Evolutionary conservation across 1,140 invertebrate genomes (phyloP), one percentile per base, ranked within the genome.

Genomic region (Stegodyphus mimosarum): DNA sequence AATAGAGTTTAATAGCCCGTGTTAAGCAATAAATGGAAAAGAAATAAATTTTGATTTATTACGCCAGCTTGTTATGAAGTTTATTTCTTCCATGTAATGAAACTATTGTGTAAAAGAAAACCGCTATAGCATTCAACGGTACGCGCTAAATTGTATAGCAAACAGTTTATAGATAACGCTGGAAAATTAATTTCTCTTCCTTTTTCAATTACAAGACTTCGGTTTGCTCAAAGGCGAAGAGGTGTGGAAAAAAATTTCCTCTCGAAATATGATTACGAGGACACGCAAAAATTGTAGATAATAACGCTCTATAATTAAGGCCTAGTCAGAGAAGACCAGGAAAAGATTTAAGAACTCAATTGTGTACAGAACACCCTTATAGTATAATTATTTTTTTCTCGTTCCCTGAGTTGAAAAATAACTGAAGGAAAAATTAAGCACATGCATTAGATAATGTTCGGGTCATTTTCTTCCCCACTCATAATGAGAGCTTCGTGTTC

Each of bases 371-470:
- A 33, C 33, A 33, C 33, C 33, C 33, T 9, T 10, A 15, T 15
- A 10, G 55, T 9, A 15, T 60, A 15, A 9, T 10, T 60, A 10
- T 60, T 60, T 60, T 60, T 60, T 60, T 60, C 9, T 60, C 15
- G 55, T 60, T 60, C 9, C 15, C 55, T 60, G 33, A 33, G 33
- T 18, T 9, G 48, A 76, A 64, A 75, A 77, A 67, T 33, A 69
- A 53, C 15, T 53, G 15, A 2, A 53, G 50, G 60, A 51, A 78
- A 69, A 69, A 52, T 53, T 13, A 33, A 18, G 49, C 18, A 69
- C 67, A 7, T 63, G 70, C 18, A 72, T 80, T 80, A 80, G 67
- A 80, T 80, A 71, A 71, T 80, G 17, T 17, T 80, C 67, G 6
- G 53, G 53, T 17, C 67, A 60, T 80, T 80, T 72, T 63, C 78